Evolutionary conservation across 2,888 invertebrate species (phyloP).

Genomic region (Junonia oenone): DNA sequence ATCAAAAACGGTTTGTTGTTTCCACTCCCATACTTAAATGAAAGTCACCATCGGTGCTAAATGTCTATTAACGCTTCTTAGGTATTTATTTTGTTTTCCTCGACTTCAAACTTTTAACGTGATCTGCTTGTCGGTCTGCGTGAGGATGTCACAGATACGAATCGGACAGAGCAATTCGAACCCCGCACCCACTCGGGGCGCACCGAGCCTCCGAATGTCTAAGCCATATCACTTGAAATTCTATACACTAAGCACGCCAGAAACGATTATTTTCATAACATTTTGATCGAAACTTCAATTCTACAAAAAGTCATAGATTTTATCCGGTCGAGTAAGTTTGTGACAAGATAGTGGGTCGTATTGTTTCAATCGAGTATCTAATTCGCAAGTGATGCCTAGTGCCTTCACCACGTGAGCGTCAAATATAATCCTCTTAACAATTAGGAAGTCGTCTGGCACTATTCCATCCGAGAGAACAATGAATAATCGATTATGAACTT

Average conservation of each 20-base stretch:
- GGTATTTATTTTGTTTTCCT: conserved; percentile 50
- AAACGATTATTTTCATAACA: conserved; percentile 34
- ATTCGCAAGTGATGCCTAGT: conserved; percentile 52
- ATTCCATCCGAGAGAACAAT: conserved; percentile 28
- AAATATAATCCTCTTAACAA: conserved; percentile 25
- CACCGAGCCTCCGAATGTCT: conserved; percentile 16
- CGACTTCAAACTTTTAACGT: conserved; percentile 33
- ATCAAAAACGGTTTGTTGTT: conserved; percentile 70
- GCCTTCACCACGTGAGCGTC: conserved; percentile 56
- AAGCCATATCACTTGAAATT: conserved; percentile 28
- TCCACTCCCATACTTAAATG: conserved; percentile 64
- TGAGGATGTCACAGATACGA: conserved; percentile 24
- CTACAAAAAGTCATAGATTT: conserved; percentile 29
- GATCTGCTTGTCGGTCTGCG: conserved; percentile 41
- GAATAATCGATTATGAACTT: conserved; percentile 5
- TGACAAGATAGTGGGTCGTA: conserved; percentile 42
- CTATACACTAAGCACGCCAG: conserved; percentile 25
- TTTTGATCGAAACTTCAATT: conserved; percentile 32
- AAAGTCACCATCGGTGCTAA: conserved; percentile 76
- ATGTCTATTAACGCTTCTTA: conserved; percentile 76
- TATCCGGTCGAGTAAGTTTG: conserved; percentile 30
- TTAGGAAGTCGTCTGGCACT: conserved; percentile 24
- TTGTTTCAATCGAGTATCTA: conserved; percentile 50
- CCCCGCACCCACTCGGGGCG: conserved; percentile 10
- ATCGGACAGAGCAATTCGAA: conserved; percentile 5